Conservation (phyloP, 2,113 vertebrate species). For the Gnathonemus longibarbis region DNA sequence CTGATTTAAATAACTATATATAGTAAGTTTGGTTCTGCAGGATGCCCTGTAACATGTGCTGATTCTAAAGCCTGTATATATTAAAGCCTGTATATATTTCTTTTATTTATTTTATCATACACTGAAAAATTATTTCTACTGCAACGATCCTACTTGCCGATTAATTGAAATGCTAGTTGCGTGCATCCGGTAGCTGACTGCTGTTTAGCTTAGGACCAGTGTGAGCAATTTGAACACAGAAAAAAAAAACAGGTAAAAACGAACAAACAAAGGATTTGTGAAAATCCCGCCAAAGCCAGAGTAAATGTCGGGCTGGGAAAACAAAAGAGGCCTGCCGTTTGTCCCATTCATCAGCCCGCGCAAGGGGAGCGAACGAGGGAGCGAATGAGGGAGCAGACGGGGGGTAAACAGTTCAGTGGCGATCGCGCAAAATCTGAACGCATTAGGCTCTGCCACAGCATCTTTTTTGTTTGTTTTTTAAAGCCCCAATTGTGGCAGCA, state of each 20-base stretch:
- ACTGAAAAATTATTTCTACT: neutral
- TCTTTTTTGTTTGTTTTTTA: neutral
- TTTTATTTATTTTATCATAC: neutral
- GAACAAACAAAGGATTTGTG: neutral
- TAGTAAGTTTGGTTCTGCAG: neutral
- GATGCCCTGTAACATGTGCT: neutral
- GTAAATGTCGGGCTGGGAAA: neutral
- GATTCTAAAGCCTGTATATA: neutral
- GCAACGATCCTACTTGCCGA: neutral
- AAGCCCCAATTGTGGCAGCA: neutral
- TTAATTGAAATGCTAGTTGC: neutral
- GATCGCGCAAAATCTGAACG: neutral
- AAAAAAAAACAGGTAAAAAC: neutral
- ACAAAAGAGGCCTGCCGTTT: neutral
- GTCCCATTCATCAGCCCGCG: neutral
- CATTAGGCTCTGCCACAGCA: neutral
- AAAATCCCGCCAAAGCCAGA: neutral
- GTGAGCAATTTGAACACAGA: neutral
- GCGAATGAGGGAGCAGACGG: neutral
- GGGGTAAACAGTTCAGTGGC: neutral
- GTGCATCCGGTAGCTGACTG: neutral
- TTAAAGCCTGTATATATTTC: neutral
- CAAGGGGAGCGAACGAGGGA: neutral
- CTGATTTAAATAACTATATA: neutral
- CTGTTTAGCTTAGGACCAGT: neutral